Evolutionary conservation across 2,888 invertebrate genomes (phyloP).

Genomic region (Anagyrus pseudococci): DNA sequence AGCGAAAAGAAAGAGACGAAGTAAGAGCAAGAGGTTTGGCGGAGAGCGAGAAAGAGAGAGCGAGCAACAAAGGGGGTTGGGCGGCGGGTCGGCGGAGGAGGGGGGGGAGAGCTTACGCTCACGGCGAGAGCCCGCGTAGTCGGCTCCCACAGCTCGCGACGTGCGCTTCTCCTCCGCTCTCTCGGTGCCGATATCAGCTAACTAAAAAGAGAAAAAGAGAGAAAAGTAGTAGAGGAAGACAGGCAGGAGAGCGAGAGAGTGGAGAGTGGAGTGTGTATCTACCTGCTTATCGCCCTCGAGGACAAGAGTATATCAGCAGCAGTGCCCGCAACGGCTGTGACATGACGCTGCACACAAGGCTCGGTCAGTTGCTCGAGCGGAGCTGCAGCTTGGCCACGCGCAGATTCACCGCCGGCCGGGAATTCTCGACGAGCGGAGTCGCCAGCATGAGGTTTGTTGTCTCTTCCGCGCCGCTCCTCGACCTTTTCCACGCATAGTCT

Average conservation of each 20-base stretch:
- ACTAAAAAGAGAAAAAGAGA: no score
- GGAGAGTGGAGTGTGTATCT: no score
- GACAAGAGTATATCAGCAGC: no score
- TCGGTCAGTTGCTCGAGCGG: conserved; percentile 42
- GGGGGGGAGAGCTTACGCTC: neutral
- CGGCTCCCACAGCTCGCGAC: neutral
- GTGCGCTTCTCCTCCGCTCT: neutral
- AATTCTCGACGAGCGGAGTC: conserved; percentile 49
- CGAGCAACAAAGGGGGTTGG: no score
- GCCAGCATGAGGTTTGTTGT: conserved; percentile 52
- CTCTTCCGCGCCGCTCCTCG: no score
- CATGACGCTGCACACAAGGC: conserved; percentile 51
- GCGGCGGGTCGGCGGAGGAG: no score
- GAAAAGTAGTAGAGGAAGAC: no score
- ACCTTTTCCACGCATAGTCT: no score
- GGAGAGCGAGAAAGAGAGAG: neutral
- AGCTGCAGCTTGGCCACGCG: neutral
- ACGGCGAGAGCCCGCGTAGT: neutral
- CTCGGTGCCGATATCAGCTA: neutral
- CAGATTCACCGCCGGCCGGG: conserved; percentile 39
- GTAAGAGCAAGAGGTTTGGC: neutral
- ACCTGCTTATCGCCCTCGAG: no score
- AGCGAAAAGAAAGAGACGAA: no score
- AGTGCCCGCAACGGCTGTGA: no score
- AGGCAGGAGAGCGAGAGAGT: no score